Evolutionary conservation across 2,113 vertebrate species (phyloP).

Genomic region (Glaucidium brasilianum): DNA sequence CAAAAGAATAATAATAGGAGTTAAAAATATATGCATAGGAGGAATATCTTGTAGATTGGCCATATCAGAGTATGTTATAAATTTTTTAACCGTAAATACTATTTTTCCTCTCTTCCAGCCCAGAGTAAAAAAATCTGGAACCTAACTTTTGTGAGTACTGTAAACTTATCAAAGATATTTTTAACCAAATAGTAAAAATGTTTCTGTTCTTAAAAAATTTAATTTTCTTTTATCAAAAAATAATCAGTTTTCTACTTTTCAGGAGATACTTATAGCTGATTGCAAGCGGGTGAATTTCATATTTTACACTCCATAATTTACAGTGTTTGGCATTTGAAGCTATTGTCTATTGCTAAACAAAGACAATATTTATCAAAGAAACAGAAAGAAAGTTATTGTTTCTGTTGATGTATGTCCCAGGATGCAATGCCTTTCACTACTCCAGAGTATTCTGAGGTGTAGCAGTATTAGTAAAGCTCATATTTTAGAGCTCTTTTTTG

Average conservation of each 20-base stretch:
- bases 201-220: background rate
- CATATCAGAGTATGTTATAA: background rate
- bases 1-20: background rate
- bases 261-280: accelerated
- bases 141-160: background rate
- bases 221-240: background rate
- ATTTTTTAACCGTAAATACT: background rate
- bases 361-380: background rate
- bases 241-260: background rate
- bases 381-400: background rate
- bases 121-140: background rate
- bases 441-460: background rate
- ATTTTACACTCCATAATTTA: background rate
- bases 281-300: accelerated
- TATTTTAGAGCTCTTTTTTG: background rate
- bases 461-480: background rate
- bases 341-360: background rate
- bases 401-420: background rate
- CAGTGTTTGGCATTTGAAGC: background rate
- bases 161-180: background rate
- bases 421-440: background rate
- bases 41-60: background rate
- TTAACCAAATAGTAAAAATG: background rate
- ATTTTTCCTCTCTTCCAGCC: background rate
- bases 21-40: background rate